Percentiles rank a stretch among this genome's conserved stretches.
Conservation (phyloP, 1,140 invertebrate genomes). For the Scaptomyza hsui region DNA sequence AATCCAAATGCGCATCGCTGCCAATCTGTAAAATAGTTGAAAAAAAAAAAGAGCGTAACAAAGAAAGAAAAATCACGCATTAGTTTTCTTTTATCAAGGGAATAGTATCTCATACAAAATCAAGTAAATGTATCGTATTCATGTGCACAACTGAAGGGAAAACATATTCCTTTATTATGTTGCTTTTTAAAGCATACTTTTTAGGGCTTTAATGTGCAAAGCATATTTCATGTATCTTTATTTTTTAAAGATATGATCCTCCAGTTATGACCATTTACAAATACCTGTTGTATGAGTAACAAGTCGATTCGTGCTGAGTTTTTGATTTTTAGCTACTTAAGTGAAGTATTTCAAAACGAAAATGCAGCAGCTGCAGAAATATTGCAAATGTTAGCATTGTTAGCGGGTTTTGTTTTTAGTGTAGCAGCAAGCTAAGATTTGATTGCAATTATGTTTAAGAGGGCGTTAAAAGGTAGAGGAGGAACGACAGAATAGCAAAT, state of each 20-base stretch:
- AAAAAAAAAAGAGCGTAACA: conserved; percentile 18
- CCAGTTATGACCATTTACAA: neutral
- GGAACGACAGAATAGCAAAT: conserved; percentile 15
- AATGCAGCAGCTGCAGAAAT: conserved; percentile 25
- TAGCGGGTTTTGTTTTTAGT: conserved; percentile 22
- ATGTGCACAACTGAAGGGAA: neutral
- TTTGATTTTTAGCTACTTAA: neutral
- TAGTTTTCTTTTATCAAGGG: neutral
- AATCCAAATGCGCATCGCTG: conserved; percentile 84
- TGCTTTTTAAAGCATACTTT: neutral
- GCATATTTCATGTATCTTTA: neutral
- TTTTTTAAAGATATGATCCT: neutral
- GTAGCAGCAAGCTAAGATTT: conserved; percentile 48
- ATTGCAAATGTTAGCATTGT: conserved; percentile 34
- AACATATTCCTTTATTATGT: too few relatives aligned
- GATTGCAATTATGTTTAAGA: neutral
- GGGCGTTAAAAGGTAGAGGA: neutral
- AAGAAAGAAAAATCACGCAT: neutral
- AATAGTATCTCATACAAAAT: neutral
- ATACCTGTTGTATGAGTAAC: neutral
- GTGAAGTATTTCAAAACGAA: conserved; percentile 19
- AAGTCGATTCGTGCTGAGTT: conserved; percentile 11
- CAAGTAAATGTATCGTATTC: neutral
- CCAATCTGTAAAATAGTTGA: conserved; percentile 55
- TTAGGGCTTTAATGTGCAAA: neutral